These are phyloP conservation scores for Nasonia vitripennis DNA, from an alignment of 1,140 invertebrate genomes.

Conservation along the genomic window DNA sequence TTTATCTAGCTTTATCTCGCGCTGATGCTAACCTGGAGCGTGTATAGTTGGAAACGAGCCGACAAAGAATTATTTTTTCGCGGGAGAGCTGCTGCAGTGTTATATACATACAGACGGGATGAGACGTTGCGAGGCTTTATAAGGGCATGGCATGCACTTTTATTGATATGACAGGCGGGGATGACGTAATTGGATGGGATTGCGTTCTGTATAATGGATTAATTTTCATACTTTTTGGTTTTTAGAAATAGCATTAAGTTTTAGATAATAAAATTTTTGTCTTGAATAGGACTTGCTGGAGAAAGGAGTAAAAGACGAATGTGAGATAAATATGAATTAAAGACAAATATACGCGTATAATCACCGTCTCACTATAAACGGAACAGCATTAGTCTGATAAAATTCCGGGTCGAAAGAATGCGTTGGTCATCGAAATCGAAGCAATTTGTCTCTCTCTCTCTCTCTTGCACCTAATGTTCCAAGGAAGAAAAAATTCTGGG, in stretches of 20 bases:
- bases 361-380: not conserved
- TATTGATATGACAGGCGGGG: not conserved
- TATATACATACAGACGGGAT: not conserved
- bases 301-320: too few species aligned
- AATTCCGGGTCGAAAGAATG: not conserved
- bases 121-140: not conserved
- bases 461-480: not conserved
- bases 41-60: not conserved
- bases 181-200: not conserved
- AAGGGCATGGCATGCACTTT: not conserved
- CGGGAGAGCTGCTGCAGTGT: not conserved
- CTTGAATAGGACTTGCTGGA: too few species aligned
- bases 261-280: too few species aligned
- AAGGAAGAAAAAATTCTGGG: not conserved
- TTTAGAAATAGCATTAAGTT: too few species aligned
- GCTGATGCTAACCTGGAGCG: not conserved
- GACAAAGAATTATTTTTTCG: constrained; percentile 23
- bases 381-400: not conserved
- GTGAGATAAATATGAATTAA: too few species aligned
- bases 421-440: not conserved
- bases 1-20: constrained; percentile 17
- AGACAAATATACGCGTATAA: too few species aligned
- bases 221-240: not conserved
- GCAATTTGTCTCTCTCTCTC: not conserved
- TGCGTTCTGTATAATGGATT: not conserved